phyloP scores from a whole-genome alignment of 1,140 invertebrate genomes.

The Hycleus cichorii region DNA sequence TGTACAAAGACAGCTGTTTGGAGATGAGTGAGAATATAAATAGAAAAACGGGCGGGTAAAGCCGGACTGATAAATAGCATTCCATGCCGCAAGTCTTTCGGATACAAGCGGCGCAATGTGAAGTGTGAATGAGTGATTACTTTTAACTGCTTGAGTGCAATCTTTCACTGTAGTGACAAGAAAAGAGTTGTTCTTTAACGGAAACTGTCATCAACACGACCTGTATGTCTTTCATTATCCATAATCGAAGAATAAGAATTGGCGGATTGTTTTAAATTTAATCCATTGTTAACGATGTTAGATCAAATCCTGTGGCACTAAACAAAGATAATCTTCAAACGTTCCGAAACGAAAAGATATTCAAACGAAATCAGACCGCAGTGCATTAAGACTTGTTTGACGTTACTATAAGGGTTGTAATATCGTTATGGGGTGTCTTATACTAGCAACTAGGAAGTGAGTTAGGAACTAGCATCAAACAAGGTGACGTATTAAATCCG shows the following conservation, averaged over 20 bases:
- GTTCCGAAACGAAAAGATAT: conserved; percentile 6
- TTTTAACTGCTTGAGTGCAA: conserved; percentile 14
- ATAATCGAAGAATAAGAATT: too few relatives aligned
- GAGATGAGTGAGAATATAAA: conserved; percentile 18
- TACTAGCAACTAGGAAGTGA: background rate
- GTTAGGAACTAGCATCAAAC: conserved; percentile 21
- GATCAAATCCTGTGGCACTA: too few relatives aligned
- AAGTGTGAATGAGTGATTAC: conserved; percentile 23
- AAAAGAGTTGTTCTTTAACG: background rate
- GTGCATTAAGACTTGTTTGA: conserved; percentile 14
- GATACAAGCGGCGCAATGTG: conserved; percentile 17
- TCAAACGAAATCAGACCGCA: conserved; percentile 15
- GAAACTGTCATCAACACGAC: too few relatives aligned
- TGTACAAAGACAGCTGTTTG: conserved; percentile 11
- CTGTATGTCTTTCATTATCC: too few relatives aligned
- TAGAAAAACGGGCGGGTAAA: conserved; percentile 13
- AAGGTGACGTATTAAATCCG: conserved; percentile 26
- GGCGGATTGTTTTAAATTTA: too few relatives aligned
- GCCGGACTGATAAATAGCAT: conserved; percentile 19
- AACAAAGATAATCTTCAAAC: conserved; percentile 6
- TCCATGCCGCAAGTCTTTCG: conserved; percentile 18
- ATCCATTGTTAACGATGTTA: too few relatives aligned
- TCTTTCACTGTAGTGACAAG: conserved; percentile 5
- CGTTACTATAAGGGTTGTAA: conserved; percentile 9
- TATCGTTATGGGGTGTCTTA: conserved; percentile 13